Evolutionary conservation across 2,113 vertebrate species (phyloP).

Genomic region (Sporophila hypoxantha): DNA sequence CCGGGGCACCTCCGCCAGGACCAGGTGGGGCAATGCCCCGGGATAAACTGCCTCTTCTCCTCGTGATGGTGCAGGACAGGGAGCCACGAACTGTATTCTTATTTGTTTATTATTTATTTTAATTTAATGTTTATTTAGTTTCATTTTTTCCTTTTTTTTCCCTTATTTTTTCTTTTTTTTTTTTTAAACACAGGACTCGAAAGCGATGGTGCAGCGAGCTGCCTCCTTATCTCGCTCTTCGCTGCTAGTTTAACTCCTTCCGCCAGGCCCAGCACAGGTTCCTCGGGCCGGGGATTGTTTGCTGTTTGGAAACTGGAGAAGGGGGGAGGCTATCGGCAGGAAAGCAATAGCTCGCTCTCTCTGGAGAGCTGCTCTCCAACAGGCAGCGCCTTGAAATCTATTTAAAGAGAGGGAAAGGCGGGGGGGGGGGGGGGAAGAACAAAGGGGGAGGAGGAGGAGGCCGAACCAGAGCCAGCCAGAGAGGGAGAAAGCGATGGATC

Average conservation of each 20-base stretch:
- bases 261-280: conserved; percentile 38
- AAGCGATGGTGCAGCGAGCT: background rate
- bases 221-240: background rate
- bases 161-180: too few species aligned
- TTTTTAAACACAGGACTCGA: background rate
- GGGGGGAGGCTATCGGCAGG: conserved; percentile 59
- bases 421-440: conserved; percentile 51
- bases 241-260: conserved; percentile 31
- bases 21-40: background rate
- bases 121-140: background rate
- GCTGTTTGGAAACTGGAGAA: conserved; percentile 63
- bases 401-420: conserved; percentile 71
- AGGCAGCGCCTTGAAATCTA: conserved; percentile 77
- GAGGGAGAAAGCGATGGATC: conserved; percentile 65
- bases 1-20: background rate
- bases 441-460: conserved; percentile 23
- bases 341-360: conserved; percentile 60
- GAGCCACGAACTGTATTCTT: background rate
- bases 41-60: background rate
- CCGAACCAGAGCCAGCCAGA: conserved; percentile 32
- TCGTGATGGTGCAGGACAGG: background rate
- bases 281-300: conserved; percentile 40
- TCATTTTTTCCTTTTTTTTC: background rate
- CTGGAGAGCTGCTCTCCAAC: conserved; percentile 75
- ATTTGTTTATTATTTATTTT: background rate